Percentiles rank a stretch among this genome's conserved stretches.
Evolutionary conservation across 1,140 invertebrate species (phyloP).

Genomic region (Ostrea edulis): DNA sequence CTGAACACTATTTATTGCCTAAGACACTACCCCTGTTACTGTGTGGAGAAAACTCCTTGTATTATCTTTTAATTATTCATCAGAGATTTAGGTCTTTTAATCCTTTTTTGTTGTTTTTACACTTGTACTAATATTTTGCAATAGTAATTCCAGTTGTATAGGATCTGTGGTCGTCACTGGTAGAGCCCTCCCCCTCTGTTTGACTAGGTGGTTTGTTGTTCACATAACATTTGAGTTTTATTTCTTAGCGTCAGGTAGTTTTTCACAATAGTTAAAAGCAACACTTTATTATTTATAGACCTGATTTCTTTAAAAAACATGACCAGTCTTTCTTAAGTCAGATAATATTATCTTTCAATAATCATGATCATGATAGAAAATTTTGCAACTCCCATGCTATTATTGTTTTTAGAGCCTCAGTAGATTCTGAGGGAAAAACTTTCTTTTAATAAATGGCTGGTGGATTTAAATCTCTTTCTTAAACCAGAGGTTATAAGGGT

Average conservation of each 20-base stretch:
- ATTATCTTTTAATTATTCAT: too few species aligned
- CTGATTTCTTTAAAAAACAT: slow-evolving; percentile 1
- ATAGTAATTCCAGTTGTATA: too few species aligned
- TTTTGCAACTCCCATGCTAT: neutral
- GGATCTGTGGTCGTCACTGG: too few species aligned
- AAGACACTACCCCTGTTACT: too few species aligned
- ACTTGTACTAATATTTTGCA: too few species aligned
- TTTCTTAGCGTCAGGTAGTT: neutral
- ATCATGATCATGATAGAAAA: neutral
- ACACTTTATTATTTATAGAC: neutral
- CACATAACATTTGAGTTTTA: too few species aligned
- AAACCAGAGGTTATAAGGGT: neutral
- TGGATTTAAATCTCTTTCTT: neutral
- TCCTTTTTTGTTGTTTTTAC: too few species aligned
- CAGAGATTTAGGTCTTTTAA: too few species aligned
- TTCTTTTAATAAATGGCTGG: neutral
- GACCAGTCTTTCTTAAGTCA: neutral
- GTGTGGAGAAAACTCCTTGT: too few species aligned
- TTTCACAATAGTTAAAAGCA: neutral
- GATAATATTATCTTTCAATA: neutral
- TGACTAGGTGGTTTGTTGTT: too few species aligned
- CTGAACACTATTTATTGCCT: too few species aligned
- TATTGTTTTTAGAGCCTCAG: neutral
- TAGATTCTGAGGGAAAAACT: neutral
- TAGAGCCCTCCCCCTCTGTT: too few species aligned